These are phyloP conservation scores for Mystacornis crossleyi DNA, from an alignment of 2,113 vertebrate genomes.

Conservation along the genomic window DNA sequence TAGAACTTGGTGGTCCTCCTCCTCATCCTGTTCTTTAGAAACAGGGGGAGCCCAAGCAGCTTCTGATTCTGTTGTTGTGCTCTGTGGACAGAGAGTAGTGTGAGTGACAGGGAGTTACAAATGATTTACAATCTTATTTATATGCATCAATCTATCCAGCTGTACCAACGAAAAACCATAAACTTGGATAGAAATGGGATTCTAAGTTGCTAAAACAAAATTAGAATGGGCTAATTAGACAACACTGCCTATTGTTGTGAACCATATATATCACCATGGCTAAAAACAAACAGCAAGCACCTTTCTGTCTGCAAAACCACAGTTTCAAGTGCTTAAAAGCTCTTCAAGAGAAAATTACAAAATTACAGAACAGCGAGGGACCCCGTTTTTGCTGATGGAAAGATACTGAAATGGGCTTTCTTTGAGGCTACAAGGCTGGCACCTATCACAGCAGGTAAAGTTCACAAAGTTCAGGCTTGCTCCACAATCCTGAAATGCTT, in stretches of 20 bases:
- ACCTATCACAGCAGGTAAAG: neutral
- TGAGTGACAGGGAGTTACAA: neutral
- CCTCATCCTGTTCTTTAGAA: conserved; percentile 81
- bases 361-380: neutral
- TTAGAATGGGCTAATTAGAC: neutral
- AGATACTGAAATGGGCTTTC: neutral
- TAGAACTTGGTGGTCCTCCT: conserved; percentile 82
- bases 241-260: neutral
- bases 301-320: neutral
- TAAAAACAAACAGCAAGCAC: neutral
- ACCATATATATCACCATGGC: neutral
- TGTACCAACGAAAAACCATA: neutral
- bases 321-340: neutral
- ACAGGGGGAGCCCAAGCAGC: conserved; percentile 88
- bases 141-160: neutral
- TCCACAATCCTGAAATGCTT: neutral
- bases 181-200: neutral
- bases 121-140: neutral
- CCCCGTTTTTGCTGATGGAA: neutral
- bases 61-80: conserved; percentile 88
- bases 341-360: neutral
- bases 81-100: conserved; percentile 63
- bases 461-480: neutral
- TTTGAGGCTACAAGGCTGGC: neutral
- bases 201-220: neutral